Evolutionary conservation across 1,140 invertebrate species (phyloP), one percentile per base, ranked within the genome.

Genomic region (Macrobrachium rosenbergii): DNA sequence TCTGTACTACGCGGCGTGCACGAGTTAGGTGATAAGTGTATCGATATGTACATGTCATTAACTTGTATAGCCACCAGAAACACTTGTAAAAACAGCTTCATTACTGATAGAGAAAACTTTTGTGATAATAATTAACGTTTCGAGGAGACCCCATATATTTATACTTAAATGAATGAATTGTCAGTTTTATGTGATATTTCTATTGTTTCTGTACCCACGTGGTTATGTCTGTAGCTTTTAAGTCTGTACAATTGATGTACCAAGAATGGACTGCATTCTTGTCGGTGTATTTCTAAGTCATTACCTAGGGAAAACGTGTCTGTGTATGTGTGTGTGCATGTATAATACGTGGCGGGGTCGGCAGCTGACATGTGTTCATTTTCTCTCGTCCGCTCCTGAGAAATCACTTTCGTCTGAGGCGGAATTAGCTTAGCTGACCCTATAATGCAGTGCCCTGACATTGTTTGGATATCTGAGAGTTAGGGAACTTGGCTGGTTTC

Each of bases 251-350:
- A 72, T 72, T 12, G 37, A 28, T 72, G 37, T 72, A 52, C 12
- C 52, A 52, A 52, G 52, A 52, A 52, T 52, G 52, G 16, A 72
- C 28, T 72, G 23, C 69, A 72, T 72, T 72, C 37, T 23, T 72
- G 37, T 72, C 37, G 69, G 69, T 72, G 69, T 72, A 72, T 72
- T 72, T 72, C 69, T 72, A 72, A 72, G 69, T 72, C 69, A 72
- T 52, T 52, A 52, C 12, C 7, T 52, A 52, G 52, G 52, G 52
- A 52, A 52, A 52, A 52, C 7, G 52, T 52, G 7, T 52, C 52
- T 52, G 52, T 52, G 52, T 52, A 5, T 37, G 28, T 37, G 28
- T 37, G 28, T 52, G 52, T 52, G 52, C 6, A 5, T 52, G 52
- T 52, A 52, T 52, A 52, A 52, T 10, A 52, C 12, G 52, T 52